Evolutionary conservation across 2,888 invertebrate genomes (phyloP), one percentile per base, ranked within the genome.

Genomic region (Idaea dimidiata): DNA sequence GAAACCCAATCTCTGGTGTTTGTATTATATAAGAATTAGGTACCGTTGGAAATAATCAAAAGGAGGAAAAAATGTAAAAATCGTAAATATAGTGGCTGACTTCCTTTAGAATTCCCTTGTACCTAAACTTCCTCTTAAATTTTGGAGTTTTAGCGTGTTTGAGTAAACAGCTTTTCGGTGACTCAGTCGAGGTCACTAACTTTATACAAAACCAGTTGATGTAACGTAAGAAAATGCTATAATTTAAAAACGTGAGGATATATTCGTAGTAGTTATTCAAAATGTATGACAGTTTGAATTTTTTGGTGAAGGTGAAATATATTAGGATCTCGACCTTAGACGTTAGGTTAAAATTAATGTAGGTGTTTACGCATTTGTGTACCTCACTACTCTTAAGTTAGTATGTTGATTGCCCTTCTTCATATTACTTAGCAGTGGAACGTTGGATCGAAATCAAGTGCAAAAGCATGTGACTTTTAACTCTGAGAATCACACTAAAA

Each of bases 131-230:
- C 32, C 33, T 58, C 55, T 57, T 58, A 59, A 53, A 53, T 17
- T 61, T 59, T 62, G 67, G 43, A 43, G 43, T 43, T 43, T 43
- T 43, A 43, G 43, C 43, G 43, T 43, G 10, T 43, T 81, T 64
- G 74, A 67, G 87, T 86, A 87, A 87, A 88, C 82, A 78, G 63
- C 63, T 64, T 62, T 57, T 62, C 63, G 70, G 66, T 89, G 88
- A 89, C 66, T 89, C 88, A 88, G 76, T 71, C 65, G 77, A 70
- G 90, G 87, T 89, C 88, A 87, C 65, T 86, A 76, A 81, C 86
- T 69, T 75, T 73, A 78, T 73, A 72, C 65, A 72, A 78, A 87
- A 88, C 89, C 86, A 75, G 88, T 87, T 86, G 72, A 54, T 17
- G 17, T 54, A 43, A 43, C 43, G 43, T 71, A 72, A 77, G 81